Evolutionary conservation across 2,888 invertebrate genomes (phyloP), one percentile per base, ranked within the genome.

Genomic region (Ditylenchus weischeri): DNA sequence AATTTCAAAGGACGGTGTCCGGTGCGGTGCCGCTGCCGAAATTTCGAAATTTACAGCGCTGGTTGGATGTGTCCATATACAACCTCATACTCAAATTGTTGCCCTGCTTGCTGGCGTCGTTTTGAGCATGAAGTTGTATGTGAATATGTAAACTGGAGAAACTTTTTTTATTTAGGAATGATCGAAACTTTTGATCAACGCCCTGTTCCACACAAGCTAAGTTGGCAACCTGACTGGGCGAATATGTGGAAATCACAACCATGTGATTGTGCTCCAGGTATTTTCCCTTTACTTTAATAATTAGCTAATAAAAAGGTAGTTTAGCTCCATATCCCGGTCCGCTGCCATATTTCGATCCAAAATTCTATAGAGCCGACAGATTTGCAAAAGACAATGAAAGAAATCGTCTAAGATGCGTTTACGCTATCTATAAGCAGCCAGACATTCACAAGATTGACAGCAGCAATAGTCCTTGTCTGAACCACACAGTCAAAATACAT

Each of bases 181-280:
- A 65, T 75, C 8, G 76, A 75, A 57, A 69, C 69, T 18, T 76
- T 82, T 61, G 79, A 78, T 23, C 54, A 65, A 15, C 21, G 54
- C 13, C 35, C 66, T 36, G 76, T 78, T 36, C 73, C 69, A 38
- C 77, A 81, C 61, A 75, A 75, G 59, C 73, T 79, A 66, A 81
- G 80, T 29, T 81, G 75, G 73, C 78, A 81, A 67, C 81, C 81
- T 3, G 79, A 82, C 60, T 81, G 81, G 81, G 63, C 74, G 21
- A 67, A 69, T 47, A 76, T 70, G 19, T 73, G 73, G 73, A 51
- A 65, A 18, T n/a, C 49, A 69, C 72, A 73, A 1, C 74, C 80
- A 11, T 81, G 81, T 62, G 74, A 79, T 29, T 81, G 81, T 72
- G 76, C 76, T 35, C 81, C 81, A 7, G 80, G 82, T 29, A 70